phyloP scores from a whole-genome alignment of 1,140 invertebrate genomes.

The Caenorhabditis briggsae region DNA sequence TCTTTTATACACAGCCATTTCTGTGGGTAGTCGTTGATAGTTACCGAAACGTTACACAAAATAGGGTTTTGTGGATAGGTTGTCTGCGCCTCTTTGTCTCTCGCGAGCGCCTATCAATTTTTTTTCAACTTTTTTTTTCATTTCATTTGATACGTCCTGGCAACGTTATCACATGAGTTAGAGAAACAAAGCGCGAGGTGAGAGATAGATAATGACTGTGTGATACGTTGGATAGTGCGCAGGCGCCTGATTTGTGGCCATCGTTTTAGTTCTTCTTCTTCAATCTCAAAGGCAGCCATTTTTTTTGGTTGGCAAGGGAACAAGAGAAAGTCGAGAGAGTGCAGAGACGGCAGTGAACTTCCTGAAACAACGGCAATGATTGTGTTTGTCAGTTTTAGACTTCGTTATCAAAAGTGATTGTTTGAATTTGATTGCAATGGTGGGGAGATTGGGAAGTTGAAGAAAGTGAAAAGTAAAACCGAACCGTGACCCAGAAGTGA shows the following conservation, averaged over 20 bases:
- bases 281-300: too few relatives aligned
- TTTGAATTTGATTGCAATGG: not conserved
- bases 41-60: slow-evolving; percentile 56
- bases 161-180: slow-evolving; percentile 51
- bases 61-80: slow-evolving; percentile 48
- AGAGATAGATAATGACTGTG: slow-evolving; percentile 44
- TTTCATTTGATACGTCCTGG: slow-evolving; percentile 40
- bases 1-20: slow-evolving; percentile 37
- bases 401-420: slow-evolving; percentile 21
- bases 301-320: slow-evolving; percentile 15
- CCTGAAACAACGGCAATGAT: slow-evolving; percentile 49
- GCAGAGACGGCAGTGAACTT: slow-evolving; percentile 13
- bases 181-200: slow-evolving; percentile 41
- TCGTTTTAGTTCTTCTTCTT: slow-evolving; percentile 26
- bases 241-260: slow-evolving; percentile 44
- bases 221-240: slow-evolving; percentile 31
- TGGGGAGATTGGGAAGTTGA: not conserved
- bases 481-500: too few relatives aligned
- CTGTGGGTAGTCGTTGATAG: slow-evolving; percentile 50
- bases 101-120: not conserved
- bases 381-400: slow-evolving; percentile 44
- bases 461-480: too few relatives aligned
- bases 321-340: not conserved
- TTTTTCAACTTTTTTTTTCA: not conserved
- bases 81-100: not conserved